Evolutionary conservation across 2,888 invertebrate species (phyloP).

Genomic region (Drosophila testacea): DNA sequence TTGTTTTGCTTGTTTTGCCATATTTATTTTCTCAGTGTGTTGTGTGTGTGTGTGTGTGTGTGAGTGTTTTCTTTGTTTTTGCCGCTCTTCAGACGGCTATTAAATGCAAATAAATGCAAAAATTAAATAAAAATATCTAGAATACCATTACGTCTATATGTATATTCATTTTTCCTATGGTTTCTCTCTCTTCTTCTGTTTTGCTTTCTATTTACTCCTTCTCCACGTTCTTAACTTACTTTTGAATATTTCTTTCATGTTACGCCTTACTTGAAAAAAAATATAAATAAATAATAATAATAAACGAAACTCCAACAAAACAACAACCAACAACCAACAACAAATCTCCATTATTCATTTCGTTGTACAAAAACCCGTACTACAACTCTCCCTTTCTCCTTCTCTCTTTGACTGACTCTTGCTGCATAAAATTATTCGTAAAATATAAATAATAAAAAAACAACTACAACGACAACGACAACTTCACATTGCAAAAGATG

Average conservation of each 20-base stretch:
- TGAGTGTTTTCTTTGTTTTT: conserved; percentile 30
- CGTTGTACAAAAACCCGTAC: conserved; percentile 53
- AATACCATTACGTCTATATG: conserved; percentile 58
- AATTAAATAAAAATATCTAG: conserved; percentile 71
- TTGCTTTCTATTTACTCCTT: conserved; percentile 18
- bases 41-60: conserved; percentile 19
- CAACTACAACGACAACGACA: conserved; percentile 37
- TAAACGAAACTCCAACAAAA: conserved; percentile 44
- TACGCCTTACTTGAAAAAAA: conserved; percentile 50
- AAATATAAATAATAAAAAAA: conserved; percentile 45
- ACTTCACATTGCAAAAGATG: conserved; percentile 77
- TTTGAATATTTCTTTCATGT: conserved; percentile 71
- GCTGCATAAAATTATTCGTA: conserved; percentile 70
- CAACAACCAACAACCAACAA: conserved; percentile 45
- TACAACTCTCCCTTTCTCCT: conserved; percentile 27
- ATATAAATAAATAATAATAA: conserved; percentile 48
- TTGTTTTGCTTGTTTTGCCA: conserved; percentile 36
- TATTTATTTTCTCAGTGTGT: conserved; percentile 31
- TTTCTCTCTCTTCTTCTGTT: conserved; percentile 33
- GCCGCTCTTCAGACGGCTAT: conserved; percentile 38
- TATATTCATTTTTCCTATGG: conserved; percentile 45
- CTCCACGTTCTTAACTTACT: conserved; percentile 41
- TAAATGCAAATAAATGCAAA: conserved; percentile 70
- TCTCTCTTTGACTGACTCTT: conserved; percentile 58
- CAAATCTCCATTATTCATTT: conserved; percentile 58